phyloP scores from a whole-genome alignment of 2,888 invertebrate species.

The Eugnorisma glareosa region DNA sequence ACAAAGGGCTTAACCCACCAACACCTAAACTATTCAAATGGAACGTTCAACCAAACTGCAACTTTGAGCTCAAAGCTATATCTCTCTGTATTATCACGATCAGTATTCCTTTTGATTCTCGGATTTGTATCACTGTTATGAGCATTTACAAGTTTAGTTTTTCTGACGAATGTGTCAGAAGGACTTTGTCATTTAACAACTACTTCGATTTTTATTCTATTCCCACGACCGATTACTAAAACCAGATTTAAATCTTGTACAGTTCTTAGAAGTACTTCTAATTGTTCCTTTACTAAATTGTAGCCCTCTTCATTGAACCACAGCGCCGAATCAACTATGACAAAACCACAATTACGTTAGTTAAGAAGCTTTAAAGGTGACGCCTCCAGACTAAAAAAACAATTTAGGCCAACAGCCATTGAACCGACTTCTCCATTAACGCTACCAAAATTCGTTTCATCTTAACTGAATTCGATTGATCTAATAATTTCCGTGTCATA shows the following conservation, averaged over 20 bases:
- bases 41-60: constrained; percentile 1
- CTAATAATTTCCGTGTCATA: constrained; percentile 42
- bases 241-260: background rate
- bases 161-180: background rate
- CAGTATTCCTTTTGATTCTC: background rate
- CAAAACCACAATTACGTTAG: constrained; percentile 27
- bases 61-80: constrained; percentile 7
- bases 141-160: constrained; percentile 1
- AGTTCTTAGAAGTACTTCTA: background rate
- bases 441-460: constrained; percentile 33
- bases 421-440: constrained; percentile 31
- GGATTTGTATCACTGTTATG: background rate
- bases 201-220: background rate
- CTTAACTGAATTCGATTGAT: constrained; percentile 41
- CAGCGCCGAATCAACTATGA: constrained; percentile 3
- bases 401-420: constrained; percentile 30
- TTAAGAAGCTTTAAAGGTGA: constrained; percentile 20
- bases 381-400: constrained; percentile 8
- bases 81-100: background rate
- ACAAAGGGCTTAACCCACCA: background rate
- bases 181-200: background rate
- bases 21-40: constrained; percentile 5
- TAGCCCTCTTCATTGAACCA: background rate
- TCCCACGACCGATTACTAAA: background rate
- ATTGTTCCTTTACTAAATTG: background rate